These are phyloP conservation scores for Homarus americanus DNA, from an alignment of 1,140 invertebrate species.

Conservation along the genomic window DNA sequence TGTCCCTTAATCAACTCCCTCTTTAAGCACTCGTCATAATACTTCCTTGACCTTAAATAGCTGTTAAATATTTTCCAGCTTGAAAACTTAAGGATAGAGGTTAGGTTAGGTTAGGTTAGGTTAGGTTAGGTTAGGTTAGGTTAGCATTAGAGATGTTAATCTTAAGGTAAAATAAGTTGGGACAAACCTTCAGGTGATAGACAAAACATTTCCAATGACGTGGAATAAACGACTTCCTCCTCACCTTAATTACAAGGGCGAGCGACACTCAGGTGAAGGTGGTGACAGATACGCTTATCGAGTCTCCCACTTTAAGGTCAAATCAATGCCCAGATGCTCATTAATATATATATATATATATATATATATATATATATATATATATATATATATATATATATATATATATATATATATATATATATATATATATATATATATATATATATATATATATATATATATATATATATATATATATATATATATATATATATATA, in stretches of 20 bases:
- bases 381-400: conserved; percentile 28
- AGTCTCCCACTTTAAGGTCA: background rate
- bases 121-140: too few species aligned
- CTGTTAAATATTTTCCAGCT: too few species aligned
- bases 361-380: conserved; percentile 28
- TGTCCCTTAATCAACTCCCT: too few species aligned
- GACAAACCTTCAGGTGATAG: background rate
- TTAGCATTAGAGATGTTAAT: too few species aligned
- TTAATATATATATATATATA: conserved; percentile 31
- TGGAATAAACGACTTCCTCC: background rate
- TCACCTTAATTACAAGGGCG: background rate
- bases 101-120: too few species aligned
- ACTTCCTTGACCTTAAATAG: too few species aligned
- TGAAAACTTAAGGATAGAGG: too few species aligned
- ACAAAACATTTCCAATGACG: background rate
- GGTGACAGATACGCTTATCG: background rate
- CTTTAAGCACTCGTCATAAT: too few species aligned
- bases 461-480: conserved; percentile 28
- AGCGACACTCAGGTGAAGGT: background rate
- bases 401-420: conserved; percentile 28
- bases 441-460: conserved; percentile 31
- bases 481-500: conserved; percentile 19
- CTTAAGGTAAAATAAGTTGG: background rate
- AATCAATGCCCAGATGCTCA: background rate
- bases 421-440: conserved; percentile 28